Evolutionary conservation across 92 coral and sea anemone species (phyloP), one percentile per base, ranked within the genome.

Genomic region (Epizoanthus rinbou): DNA sequence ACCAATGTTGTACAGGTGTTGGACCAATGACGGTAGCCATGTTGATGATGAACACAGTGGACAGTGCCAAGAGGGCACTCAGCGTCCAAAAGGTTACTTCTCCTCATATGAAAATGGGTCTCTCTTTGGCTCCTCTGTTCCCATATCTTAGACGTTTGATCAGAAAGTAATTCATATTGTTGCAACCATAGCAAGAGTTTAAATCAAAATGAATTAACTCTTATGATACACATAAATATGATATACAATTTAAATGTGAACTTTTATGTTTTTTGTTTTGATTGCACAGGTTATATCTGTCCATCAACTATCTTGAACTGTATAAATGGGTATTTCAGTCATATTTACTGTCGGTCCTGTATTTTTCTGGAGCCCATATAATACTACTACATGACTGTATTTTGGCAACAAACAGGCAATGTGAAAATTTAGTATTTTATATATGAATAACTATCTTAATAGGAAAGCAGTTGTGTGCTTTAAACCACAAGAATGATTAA

Each of bases 21-120:
- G 99, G 99, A 56, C 99, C 99, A 52, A 96, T 96, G 99, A 96
- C 99, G 8, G 99, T 96, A 10, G 99, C 97, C 23, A 96, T 96
- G 99, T 58, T 96, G 89, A 96, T 96, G 98, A 94, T 88, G 91
- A 96, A 96, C 86, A 96, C 99, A 8, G 98, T 96, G 76, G 99
- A 94, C 88, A 82, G 99, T 85, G 98, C 98, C 0, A 96, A 95
- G 90, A 91, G 91, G 57, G 93, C 85, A 70, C 92, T 95, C 23
- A 91, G 73, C 16, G 82, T 86, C 54, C 98, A 95, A 95, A 93
- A 95, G 98, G 98, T 95, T 86, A 87, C 97, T 78, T 39, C 88
- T 24, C 82, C 91, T 68, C 68, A 87, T 56, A 74, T 92, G 89
- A 93, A 86, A 85, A 95, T 95, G 98, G 98, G 98, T 75, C 74